Evolutionary conservation across 1,140 invertebrate genomes (phyloP).

Genomic region (Sinonovacula constricta): DNA sequence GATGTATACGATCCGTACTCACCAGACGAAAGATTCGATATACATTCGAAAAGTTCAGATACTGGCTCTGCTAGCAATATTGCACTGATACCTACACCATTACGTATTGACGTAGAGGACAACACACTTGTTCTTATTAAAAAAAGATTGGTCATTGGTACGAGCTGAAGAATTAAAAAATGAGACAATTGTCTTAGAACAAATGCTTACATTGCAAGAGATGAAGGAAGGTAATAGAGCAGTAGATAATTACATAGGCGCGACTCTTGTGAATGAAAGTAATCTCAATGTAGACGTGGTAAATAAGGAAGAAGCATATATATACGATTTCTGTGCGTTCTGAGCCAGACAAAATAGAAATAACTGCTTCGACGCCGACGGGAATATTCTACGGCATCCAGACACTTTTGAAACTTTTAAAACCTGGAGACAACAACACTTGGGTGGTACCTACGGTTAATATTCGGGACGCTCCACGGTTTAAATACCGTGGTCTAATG

Average conservation of each 20-base stretch:
- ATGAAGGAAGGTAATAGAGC: no score
- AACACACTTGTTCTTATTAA: conserved; percentile 14
- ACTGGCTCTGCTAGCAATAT: no score
- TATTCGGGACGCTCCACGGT: conserved; percentile 61
- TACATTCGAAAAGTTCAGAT: no score
- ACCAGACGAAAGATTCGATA: conserved; percentile 9
- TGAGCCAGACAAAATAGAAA: no score
- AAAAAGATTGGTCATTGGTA: conserved; percentile 22
- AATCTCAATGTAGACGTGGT: no score
- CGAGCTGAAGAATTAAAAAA: neutral
- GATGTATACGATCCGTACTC: conserved; percentile 29
- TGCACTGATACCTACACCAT: conserved; percentile 41
- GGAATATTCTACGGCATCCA: conserved; percentile 65
- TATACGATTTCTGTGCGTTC: no score
- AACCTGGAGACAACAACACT: neutral
- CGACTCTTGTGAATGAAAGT: no score
- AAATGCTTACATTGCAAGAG: no score
- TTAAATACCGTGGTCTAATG: conserved; percentile 72
- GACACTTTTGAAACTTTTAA: conserved; percentile 54
- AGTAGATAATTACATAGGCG: no score
- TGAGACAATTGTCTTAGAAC: neutral
- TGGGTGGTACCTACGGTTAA: conserved; percentile 37
- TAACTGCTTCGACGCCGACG: conserved; percentile 29
- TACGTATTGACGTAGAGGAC: neutral
- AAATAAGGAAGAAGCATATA: no score